Evolutionary conservation across 2,888 invertebrate species (phyloP), one percentile per base, ranked within the genome.

Genomic region (Anoplius nigerrimus): DNA sequence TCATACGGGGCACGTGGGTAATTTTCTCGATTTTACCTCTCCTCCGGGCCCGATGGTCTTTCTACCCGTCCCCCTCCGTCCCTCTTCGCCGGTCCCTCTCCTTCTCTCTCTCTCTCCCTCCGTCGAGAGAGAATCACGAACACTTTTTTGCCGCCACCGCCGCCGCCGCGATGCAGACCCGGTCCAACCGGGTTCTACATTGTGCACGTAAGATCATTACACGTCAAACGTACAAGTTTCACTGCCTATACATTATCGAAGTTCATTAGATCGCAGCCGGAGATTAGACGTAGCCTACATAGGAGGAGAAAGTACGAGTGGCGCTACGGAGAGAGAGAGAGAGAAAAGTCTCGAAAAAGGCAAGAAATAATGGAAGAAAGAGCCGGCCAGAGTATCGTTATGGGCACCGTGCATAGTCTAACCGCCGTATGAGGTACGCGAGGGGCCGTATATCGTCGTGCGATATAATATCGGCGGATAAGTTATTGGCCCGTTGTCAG

Each of bases 371-470:
- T 18, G 16, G 13, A 48, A 48, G 18, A 45, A 22, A 15, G 54
- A 65, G 59, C 43, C 46, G 20, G 34, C 54, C 27, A 34, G 34
- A n/a, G n/a, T n/a, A n/a, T n/a, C n/a, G n/a, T n/a, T n/a, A n/a
- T n/a, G n/a, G n/a, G n/a, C n/a, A n/a, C n/a, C 34, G 34, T 34
- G 8, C 34, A 2, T 1, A 11, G 34, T 34, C 52, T 53, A 42
- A 8, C 84, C 75, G 82, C 78, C 82, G 75, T 75, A 71, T 64
- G 11, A 27, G 5, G 48, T 45, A 16, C 61, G 80, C 74, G 78
- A 79, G 74, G 5, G 64, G 68, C 71, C 63, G 34, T 57, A 63
- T 68, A 57, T 52, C 54, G 65, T 67, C 65, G 71, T 62, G 34
- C 11, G 34, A 34, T 34, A 34, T 6, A 55, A 18, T 18, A 21